Percentiles rank a stretch among this genome's conserved stretches.
Evolutionary conservation across 2,888 invertebrate species (phyloP).

Genomic region (Pemphredon lugubris): DNA sequence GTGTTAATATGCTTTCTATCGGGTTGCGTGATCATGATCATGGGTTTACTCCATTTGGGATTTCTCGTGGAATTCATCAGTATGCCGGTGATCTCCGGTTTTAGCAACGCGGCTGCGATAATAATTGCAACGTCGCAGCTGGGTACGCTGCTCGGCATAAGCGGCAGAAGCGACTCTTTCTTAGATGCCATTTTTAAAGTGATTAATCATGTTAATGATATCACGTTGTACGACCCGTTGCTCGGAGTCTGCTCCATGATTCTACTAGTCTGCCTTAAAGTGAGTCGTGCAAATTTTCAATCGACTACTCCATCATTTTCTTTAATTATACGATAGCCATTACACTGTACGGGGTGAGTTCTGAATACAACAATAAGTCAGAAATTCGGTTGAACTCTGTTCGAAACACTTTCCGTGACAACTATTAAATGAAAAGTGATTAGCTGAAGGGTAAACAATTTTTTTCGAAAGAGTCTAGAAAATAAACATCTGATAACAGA

Average conservation of each 20-base stretch:
- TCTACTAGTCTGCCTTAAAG: conserved; percentile 85
- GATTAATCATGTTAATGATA: conserved; percentile 84
- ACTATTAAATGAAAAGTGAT: too few species aligned
- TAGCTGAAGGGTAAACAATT: too few species aligned
- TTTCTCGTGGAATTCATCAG: conserved; percentile 84
- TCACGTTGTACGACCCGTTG: conserved; percentile 85
- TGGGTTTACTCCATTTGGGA: conserved; percentile 83
- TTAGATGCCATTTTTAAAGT: conserved; percentile 82
- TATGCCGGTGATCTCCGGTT: conserved; percentile 83
- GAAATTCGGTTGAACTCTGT: too few species aligned
- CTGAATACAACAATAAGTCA: too few species aligned
- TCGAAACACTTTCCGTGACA: too few species aligned
- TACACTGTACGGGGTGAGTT: too few species aligned
- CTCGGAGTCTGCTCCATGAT: conserved; percentile 86
- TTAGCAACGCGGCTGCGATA: conserved; percentile 84
- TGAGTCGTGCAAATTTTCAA: conserved; percentile 76
- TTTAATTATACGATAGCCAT: too few species aligned
- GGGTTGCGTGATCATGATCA: conserved; percentile 81
- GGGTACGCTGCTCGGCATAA: conserved; percentile 81
- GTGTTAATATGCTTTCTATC: conserved; percentile 82
- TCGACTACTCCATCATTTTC: too few species aligned
- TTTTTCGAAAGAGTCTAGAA: too few species aligned
- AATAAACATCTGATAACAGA: too few species aligned
- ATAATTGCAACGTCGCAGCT: conserved; percentile 83
- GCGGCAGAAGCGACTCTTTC: conserved; percentile 80